Conservation (phyloP, 30 jellyfish, hydroid and myxozoan genomes). For the Rhopilema esculentum region DNA sequence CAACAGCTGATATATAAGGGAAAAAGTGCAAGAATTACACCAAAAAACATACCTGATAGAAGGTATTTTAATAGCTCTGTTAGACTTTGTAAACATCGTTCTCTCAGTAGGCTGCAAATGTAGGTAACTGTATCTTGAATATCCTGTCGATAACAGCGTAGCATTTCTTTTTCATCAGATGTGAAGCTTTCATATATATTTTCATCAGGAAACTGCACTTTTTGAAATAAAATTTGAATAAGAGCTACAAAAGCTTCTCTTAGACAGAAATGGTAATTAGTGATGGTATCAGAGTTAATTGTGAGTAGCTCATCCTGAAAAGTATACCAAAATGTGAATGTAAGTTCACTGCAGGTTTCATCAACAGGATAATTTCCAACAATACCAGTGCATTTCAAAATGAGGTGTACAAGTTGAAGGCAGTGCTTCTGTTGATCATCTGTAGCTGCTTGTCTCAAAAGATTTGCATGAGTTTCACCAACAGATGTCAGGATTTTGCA, state of each 20-base stretch:
- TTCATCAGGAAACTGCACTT: constrained; percentile 79
- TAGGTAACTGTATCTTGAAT: constrained; percentile 89
- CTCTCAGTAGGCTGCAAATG: constrained; percentile 69
- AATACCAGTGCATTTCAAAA: constrained; percentile 68
- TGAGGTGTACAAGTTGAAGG: constrained; percentile 57
- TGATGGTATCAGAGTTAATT: constrained; percentile 36
- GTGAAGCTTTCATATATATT: constrained; percentile 32
- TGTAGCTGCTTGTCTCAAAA: constrained; percentile 61
- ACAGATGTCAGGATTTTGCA: constrained; percentile 63
- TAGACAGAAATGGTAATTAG: constrained; percentile 58
- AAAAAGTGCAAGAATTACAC: not conserved
- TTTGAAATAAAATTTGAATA: constrained; percentile 60
- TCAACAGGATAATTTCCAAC: constrained; percentile 82
- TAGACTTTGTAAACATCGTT: constrained; percentile 70
- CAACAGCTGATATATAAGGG: not conserved
- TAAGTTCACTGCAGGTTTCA: constrained; percentile 85
- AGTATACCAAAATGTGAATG: constrained; percentile 88
- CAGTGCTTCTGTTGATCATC: constrained; percentile 61
- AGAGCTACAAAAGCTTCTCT: constrained; percentile 71
- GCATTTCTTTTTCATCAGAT: constrained; percentile 81
- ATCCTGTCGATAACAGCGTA: constrained; percentile 87
- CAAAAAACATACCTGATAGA: constrained; percentile 57
- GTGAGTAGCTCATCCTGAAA: constrained; percentile 83
- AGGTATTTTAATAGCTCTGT: constrained; percentile 58
- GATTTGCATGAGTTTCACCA: constrained; percentile 84